These are phyloP conservation scores for Hirtodrosophila histrioides DNA, from an alignment of 2,888 invertebrate species.

Conservation along the genomic window DNA sequence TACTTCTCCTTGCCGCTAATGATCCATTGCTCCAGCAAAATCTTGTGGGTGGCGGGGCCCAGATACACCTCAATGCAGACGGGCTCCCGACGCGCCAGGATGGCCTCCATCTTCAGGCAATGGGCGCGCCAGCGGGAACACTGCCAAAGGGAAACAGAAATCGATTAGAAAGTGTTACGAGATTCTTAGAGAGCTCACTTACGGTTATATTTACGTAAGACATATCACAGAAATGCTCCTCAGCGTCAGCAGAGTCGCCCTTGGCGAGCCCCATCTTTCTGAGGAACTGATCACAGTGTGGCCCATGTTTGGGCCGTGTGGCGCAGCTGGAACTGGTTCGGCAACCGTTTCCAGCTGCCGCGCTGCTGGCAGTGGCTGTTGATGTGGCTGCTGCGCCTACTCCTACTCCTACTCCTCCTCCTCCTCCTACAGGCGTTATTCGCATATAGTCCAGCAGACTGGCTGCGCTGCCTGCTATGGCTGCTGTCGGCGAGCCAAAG, in stretches of 20 bases:
- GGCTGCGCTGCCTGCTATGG: conserved; percentile 35
- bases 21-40: conserved; percentile 84
- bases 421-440: conserved; percentile 4
- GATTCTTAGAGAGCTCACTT: conserved; percentile 41
- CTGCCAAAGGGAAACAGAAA: conserved; percentile 38
- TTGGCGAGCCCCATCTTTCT: conserved; percentile 84
- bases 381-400: conserved; percentile 35
- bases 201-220: conserved; percentile 84
- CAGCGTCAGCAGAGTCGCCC: conserved; percentile 81
- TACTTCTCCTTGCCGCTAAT: conserved; percentile 83
- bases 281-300: conserved; percentile 85
- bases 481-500: conserved; percentile 10
- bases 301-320: conserved; percentile 83
- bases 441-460: conserved; percentile 47
- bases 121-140: conserved; percentile 84
- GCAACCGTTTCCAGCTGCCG: conserved; percentile 10
- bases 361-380: conserved; percentile 49
- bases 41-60: conserved; percentile 83
- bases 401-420: conserved; percentile 8
- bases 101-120: conserved; percentile 83
- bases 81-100: conserved; percentile 82
- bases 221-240: conserved; percentile 85
- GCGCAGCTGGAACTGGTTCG: conserved; percentile 44
- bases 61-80: conserved; percentile 84
- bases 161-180: neutral